phyloP scores from a whole-genome alignment of 2,888 invertebrate genomes.

The Athalia cordata region DNA sequence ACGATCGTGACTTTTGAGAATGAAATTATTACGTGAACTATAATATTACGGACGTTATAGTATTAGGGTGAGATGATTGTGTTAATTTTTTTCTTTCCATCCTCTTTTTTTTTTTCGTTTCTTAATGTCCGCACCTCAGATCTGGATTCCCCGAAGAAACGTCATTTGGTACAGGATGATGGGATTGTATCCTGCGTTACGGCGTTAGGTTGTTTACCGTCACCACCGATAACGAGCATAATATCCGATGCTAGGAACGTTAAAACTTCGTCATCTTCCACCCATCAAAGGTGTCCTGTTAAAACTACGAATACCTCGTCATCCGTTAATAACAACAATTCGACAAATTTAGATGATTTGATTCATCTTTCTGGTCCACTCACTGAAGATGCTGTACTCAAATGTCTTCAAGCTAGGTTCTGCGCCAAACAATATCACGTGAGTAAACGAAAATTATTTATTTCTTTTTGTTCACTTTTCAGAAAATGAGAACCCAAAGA shows the following conservation, averaged over 20 bases:
- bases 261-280: slow-evolving; percentile 55
- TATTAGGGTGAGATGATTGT: background rate
- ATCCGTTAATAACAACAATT: slow-evolving; percentile 58
- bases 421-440: slow-evolving; percentile 91
- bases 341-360: slow-evolving; percentile 87
- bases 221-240: slow-evolving; percentile 68
- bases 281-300: slow-evolving; percentile 60
- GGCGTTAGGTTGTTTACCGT: slow-evolving; percentile 65
- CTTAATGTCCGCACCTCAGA: slow-evolving; percentile 55
- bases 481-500: background rate
- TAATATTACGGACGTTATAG: too few relatives aligned
- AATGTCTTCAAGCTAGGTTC: slow-evolving; percentile 93
- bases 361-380: slow-evolving; percentile 94
- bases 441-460: slow-evolving; percentile 71
- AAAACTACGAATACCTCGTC: slow-evolving; percentile 56
- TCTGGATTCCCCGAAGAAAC: slow-evolving; percentile 66
- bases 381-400: slow-evolving; percentile 95
- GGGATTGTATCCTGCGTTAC: slow-evolving; percentile 71
- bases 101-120: slow-evolving; percentile 28
- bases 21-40: too few relatives aligned
- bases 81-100: too few relatives aligned
- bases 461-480: background rate
- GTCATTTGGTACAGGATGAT: slow-evolving; percentile 65
- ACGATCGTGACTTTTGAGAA: too few relatives aligned
- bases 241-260: slow-evolving; percentile 68